Evolutionary conservation across 2,113 vertebrate genomes (phyloP).

Genomic region (Sapajus apella): DNA sequence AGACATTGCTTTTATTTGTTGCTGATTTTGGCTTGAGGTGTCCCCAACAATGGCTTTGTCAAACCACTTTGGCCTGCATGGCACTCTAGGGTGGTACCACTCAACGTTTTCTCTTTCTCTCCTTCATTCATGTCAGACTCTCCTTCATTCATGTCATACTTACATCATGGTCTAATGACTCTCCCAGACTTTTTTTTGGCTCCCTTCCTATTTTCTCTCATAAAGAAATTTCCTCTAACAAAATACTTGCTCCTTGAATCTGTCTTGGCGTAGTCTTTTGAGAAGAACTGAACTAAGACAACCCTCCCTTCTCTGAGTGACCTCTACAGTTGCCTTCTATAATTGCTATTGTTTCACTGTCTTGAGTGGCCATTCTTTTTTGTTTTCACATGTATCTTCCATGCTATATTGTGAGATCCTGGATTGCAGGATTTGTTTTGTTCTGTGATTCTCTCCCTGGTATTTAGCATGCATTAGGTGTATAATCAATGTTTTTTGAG

Average conservation of each 20-base stretch:
- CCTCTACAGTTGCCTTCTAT: not conserved
- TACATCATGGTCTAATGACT: slow-evolving; percentile 10
- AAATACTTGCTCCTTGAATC: slow-evolving; percentile 23
- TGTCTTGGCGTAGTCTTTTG: not conserved
- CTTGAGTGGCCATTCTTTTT: not conserved
- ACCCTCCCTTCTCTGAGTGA: not conserved
- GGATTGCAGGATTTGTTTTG: not conserved
- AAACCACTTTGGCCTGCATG: not conserved
- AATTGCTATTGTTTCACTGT: not conserved
- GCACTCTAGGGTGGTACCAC: not conserved
- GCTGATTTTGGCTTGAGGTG: slow-evolving; percentile 7
- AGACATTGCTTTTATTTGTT: not conserved
- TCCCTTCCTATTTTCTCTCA: slow-evolving; percentile 9
- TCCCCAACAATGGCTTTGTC: not conserved
- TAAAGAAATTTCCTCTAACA: slow-evolving; percentile 20
- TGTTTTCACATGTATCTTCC: not conserved
- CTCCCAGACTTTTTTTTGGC: not conserved
- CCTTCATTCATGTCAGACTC: not conserved
- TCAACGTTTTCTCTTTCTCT: not conserved
- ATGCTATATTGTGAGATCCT: not conserved
- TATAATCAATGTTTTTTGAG: not conserved
- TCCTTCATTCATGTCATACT: not conserved
- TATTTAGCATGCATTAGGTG: not conserved
- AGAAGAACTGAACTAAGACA: slow-evolving; percentile 19
- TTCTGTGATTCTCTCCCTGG: not conserved